Percentiles rank a stretch among this genome's conserved stretches.
These are phyloP conservation scores for Phoxinus dragarum DNA, from an alignment of 2,797 vertebrate species.

Conservation along the genomic window DNA sequence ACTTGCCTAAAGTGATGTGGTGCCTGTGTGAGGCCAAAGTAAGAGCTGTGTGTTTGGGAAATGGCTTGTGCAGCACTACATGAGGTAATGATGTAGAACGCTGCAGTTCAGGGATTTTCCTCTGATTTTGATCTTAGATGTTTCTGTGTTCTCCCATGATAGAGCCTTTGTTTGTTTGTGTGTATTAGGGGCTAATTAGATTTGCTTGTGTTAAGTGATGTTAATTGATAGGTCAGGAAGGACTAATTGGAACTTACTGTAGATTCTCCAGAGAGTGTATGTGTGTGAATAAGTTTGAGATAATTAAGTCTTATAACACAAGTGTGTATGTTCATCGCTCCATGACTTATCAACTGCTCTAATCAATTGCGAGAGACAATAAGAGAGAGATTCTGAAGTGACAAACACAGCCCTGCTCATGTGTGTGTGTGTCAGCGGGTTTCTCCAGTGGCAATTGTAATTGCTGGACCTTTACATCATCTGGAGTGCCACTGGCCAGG, in stretches of 20 bases:
- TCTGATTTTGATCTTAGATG: constrained; percentile 2
- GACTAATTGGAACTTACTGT: constrained; percentile 47
- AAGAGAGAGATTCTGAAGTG: neutral
- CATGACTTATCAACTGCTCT: neutral
- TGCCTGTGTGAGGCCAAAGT: neutral
- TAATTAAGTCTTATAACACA: neutral
- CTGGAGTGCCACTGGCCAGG: constrained; percentile 9
- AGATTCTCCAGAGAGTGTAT: constrained; percentile 34
- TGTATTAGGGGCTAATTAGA: constrained; percentile 33
- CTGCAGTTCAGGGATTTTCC: neutral
- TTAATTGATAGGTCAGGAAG: constrained; percentile 52
- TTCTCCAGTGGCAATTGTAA: neutral
- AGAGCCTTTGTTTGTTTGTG: constrained; percentile 38
- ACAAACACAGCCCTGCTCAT: neutral
- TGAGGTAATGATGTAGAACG: neutral
- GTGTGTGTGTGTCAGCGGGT: constrained; percentile 3
- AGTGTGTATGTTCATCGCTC: neutral
- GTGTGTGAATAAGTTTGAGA: constrained; percentile 19
- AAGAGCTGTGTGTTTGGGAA: constrained; percentile 15
- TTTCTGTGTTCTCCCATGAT: constrained; percentile 6
- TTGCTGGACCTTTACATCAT: constrained; percentile 56
- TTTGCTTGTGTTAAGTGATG: constrained; percentile 50
- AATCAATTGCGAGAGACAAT: neutral
- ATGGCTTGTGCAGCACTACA: neutral
- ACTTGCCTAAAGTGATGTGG: neutral